Evolutionary conservation across 2,113 vertebrate genomes (phyloP), one percentile per base, ranked within the genome.

Genomic region (Cyanoderma ruficeps): DNA sequence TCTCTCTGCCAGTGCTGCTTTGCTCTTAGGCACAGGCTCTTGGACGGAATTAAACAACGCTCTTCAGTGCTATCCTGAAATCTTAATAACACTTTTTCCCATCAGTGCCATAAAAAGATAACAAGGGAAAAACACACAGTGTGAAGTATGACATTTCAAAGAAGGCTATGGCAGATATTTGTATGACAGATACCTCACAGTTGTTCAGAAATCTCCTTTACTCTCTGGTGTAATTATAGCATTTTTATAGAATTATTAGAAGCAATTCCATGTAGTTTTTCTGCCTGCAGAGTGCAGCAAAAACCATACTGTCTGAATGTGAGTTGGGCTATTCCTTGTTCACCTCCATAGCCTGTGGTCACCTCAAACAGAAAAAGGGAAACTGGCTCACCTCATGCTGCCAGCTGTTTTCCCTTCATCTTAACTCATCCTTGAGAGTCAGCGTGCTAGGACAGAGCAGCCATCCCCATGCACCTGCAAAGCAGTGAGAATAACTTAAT

Each of bases 281-380:
- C 83, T 92, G 82, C 92, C 94, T 94, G 83, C 78, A 95, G 94
- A 95, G 93, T 57, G 82, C 91, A 96, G 91, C 91, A 96, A 91
- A 96, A 88, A 0, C 83, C 90, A 88, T 27, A 25, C 72, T 86
- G 79, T 90, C 84, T 83, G 79, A 74, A 56, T 74, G 22, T 0
- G 13, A 69, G 28, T n/a, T 83, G 76, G 69, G 68, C 31, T 87
- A 28, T 23, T 71, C 64, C 56, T 88, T 75, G 69, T 64, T 93
- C 44, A 8, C 64, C 64, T 67, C 44, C 49, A 39, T 46, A 53
- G 49, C 30, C 60, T 31, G n/a, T 60, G 72, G 69, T 91, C 68
- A 89, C 13, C 72, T 81, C 50, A 74, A 67, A 44, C 5, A 4
- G 60, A 42, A 87, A 83, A 83, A 70, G 41, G 27, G 31, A 86